These are phyloP conservation scores for Rhea americana DNA, from an alignment of 2,113 vertebrate species.

Conservation along the genomic window DNA sequence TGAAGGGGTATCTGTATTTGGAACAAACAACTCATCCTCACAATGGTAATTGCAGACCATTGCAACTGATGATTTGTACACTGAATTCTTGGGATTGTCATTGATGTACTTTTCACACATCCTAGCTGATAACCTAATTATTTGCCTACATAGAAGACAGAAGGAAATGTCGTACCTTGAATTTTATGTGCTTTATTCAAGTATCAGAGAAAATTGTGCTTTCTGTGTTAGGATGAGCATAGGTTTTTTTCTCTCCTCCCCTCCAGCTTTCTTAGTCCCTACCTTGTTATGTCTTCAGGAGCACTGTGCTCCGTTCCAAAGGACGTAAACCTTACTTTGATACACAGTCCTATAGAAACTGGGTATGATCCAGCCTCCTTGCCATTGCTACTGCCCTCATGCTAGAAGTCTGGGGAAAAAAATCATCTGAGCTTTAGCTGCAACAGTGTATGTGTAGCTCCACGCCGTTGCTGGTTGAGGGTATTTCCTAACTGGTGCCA, in stretches of 20 bases:
- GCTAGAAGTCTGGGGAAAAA: not conserved
- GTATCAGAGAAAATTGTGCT: not conserved
- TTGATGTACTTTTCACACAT: not conserved
- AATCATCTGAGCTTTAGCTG: not conserved
- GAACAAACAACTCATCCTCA: not conserved
- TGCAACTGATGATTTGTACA: not conserved
- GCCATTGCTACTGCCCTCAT: not conserved
- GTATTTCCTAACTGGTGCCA: not conserved
- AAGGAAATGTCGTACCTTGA: not conserved
- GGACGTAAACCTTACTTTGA: too few species aligned
- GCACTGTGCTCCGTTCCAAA: not conserved
- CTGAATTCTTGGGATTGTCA: not conserved
- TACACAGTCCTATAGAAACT: too few species aligned
- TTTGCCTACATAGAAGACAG: not conserved
- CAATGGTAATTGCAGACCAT: not conserved
- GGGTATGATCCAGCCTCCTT: too few species aligned
- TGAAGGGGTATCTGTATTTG: not conserved
- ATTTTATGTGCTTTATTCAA: not conserved
- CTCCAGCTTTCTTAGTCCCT: not conserved
- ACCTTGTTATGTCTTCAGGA: not conserved
- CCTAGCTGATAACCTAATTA: not conserved
- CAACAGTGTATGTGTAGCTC: not conserved
- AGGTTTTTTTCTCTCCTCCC: not conserved
- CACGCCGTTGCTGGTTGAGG: not conserved
- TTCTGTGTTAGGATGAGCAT: not conserved